Percentiles rank a stretch among this genome's conserved stretches.
phyloP scores from a whole-genome alignment of 2,113 vertebrate species.

The Callaeas wilsoni region DNA sequence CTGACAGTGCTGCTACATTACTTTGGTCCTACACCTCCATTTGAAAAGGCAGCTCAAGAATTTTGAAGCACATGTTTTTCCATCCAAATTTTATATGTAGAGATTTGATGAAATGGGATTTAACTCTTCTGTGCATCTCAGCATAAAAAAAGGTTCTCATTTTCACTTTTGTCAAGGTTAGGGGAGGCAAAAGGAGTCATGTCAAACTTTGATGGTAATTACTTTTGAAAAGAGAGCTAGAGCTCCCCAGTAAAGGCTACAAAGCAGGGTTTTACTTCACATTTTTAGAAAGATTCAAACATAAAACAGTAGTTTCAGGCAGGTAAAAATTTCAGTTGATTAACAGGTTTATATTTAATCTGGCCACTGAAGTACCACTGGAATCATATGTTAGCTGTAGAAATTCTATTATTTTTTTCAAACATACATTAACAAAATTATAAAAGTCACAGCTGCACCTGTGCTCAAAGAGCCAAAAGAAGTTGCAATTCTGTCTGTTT shows the following conservation, averaged over 20 bases:
- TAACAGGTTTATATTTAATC: not conserved
- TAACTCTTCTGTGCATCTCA: not conserved
- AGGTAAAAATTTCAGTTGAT: not conserved
- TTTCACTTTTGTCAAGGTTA: not conserved
- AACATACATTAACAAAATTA: not conserved
- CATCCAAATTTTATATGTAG: not conserved
- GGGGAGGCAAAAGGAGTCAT: not conserved
- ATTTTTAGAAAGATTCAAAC: not conserved
- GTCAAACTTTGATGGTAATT: not conserved
- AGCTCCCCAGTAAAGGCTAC: not conserved
- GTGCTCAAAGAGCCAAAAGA: not conserved
- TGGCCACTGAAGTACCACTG: not conserved
- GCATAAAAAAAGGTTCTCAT: not conserved
- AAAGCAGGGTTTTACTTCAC: not conserved
- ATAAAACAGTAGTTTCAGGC: not conserved
- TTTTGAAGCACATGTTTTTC: not conserved
- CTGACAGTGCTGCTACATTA: not conserved
- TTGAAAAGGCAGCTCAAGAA: not conserved
- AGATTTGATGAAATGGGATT: not conserved
- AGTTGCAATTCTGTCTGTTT: not conserved
- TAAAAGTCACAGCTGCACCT: not conserved
- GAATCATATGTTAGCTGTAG: not conserved
- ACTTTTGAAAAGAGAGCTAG: not conserved
- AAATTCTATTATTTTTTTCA: not conserved
- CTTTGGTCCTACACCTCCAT: not conserved